Conservation (phyloP, 2,113 vertebrate species). For the Vanacampus margaritifer region DNA sequence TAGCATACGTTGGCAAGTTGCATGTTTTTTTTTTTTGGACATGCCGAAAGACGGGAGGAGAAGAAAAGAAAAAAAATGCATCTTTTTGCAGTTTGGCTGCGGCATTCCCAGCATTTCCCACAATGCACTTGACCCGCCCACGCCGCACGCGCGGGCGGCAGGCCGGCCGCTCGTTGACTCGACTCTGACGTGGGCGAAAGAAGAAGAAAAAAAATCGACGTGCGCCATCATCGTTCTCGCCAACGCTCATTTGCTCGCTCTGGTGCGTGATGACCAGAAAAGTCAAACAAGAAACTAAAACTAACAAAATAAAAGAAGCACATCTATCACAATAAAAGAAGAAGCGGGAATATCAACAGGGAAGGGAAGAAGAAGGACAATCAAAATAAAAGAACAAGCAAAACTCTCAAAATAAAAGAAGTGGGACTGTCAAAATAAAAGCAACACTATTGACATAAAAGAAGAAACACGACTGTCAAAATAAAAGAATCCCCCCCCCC, state of each 20-base stretch:
- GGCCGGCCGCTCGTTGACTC: slow-evolving; percentile 43
- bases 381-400: too few relatives aligned
- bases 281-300: not conserved
- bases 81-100: slow-evolving; percentile 9
- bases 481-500: not conserved
- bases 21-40: too few relatives aligned
- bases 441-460: too few relatives aligned
- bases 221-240: slow-evolving; percentile 3
- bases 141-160: slow-evolving; percentile 42
- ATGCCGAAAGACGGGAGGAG: too few relatives aligned
- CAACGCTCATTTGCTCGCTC: not conserved
- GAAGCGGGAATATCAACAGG: too few relatives aligned
- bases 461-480: too few relatives aligned
- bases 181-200: slow-evolving; percentile 41
- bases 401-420: too few relatives aligned
- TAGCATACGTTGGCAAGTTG: too few relatives aligned
- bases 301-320: too few relatives aligned
- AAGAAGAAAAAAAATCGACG: not conserved
- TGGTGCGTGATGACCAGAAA: not conserved
- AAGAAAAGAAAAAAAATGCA: not conserved
- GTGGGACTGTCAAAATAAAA: too few relatives aligned
- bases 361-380: too few relatives aligned
- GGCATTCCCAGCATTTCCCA: slow-evolving; percentile 43
- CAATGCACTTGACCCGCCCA: slow-evolving; percentile 46
- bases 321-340: not conserved